Evolutionary conservation across 35 echinoderm and acorn worm species (phyloP).

Genomic region (Anneissia japonica): DNA sequence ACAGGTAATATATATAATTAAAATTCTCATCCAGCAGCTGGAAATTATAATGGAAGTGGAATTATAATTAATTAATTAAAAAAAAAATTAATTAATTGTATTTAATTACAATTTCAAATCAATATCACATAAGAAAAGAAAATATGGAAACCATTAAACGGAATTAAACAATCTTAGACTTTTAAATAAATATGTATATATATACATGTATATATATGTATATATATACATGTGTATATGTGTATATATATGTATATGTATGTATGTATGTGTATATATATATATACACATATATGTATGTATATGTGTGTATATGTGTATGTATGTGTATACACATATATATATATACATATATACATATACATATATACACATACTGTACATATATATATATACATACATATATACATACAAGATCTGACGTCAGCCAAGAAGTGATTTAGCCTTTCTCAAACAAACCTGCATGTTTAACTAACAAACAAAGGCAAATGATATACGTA

Average conservation of each 20-base stretch:
- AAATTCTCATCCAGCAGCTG: too few species aligned
- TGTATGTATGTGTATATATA: slow-evolving; percentile 3
- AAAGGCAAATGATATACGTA: too few species aligned
- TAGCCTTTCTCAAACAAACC: too few species aligned
- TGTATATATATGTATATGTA: background rate
- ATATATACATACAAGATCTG: background rate
- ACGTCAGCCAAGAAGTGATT: too few species aligned
- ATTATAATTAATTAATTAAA: too few species aligned
- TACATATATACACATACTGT: slow-evolving; percentile 3
- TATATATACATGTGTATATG: slow-evolving; percentile 3
- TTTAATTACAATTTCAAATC: too few species aligned
- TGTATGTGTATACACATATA: slow-evolving; percentile 3
- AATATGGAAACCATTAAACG: background rate
- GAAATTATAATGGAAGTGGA: too few species aligned
- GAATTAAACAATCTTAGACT: background rate
- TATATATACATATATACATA: slow-evolving; percentile 3
- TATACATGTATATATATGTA: slow-evolving; percentile 3
- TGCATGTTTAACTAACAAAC: too few species aligned
- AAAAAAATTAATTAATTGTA: too few species aligned
- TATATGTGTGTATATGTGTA: slow-evolving; percentile 3
- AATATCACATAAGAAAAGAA: background rate
- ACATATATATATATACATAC: background rate
- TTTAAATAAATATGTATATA: background rate
- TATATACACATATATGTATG: slow-evolving; percentile 3
- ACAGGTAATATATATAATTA: too few species aligned